Evolutionary conservation across 2,113 vertebrate species (phyloP), one percentile per base, ranked within the genome.

Genomic region (Tachysurus fulvidraco): DNA sequence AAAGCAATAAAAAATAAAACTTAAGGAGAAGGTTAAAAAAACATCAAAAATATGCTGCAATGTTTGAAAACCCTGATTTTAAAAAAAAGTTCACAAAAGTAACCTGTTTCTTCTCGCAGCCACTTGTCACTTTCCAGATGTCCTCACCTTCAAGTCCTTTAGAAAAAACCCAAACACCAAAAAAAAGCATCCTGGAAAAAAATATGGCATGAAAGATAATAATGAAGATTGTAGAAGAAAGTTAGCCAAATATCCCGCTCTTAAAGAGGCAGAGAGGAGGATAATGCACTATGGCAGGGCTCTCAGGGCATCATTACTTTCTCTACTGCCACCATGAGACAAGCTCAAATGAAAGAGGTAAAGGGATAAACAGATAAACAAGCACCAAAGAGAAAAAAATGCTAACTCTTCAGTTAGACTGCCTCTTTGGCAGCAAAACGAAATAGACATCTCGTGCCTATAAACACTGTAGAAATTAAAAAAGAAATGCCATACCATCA

Each of bases 41-140:
- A 94, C 94, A 94, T 95, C 92, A 94, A 95, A 95, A 95, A 78
- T 95, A 94, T 92, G 92, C 93, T 89, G 91, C 94, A 93, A 94
- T 93, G 93, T 94, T 95, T 93, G 91, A 95, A 94, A 94, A 93
- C 84, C 86, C 90, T 92, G 91, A 91, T 50, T 50, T 7, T 3
- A 50, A 50, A 50, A 50, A 50, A 50, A 50, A 50, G 94, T 94
- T 93, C 91, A 94, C 92, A 95, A 95, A 94, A 92, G 93, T 90
- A 93, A 95, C 94, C 93, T 95, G 92, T 94, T 94, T 88, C 90
- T 92, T 91, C 92, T 89, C 59, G n/a, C 89, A 88, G 92, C 90
- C 89, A 86, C 76, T 59, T 91, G 93, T 90, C 90, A 89, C 91
- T 93, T 94, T 95, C 95, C 95, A 96, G 95, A 95, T 96, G 95